Percentiles rank a stretch among this genome's conserved stretches.
Conservation (phyloP, 2,797 vertebrate genomes). For the Champsocephalus gunnari region DNA sequence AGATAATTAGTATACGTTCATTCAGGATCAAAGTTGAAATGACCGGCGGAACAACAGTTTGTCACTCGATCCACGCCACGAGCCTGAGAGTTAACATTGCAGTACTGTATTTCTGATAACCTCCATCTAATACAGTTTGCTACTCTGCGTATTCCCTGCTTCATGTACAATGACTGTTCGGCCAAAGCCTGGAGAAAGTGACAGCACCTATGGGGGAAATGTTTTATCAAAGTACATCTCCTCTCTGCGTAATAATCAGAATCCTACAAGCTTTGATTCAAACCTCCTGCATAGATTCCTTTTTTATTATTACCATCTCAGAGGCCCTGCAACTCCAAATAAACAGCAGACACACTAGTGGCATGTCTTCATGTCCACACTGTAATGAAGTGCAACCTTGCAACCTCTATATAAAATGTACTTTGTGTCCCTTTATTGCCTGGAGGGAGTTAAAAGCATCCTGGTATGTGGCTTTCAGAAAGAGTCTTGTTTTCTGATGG, state of each 20-base stretch:
- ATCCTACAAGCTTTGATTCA: slow-evolving; percentile 64
- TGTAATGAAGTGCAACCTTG: slow-evolving; percentile 78
- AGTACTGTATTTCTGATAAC: slow-evolving; percentile 14
- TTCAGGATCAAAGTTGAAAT: not conserved
- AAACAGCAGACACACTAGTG: slow-evolving; percentile 68
- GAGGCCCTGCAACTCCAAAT: slow-evolving; percentile 65
- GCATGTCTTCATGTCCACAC: slow-evolving; percentile 65
- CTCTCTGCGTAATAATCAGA: slow-evolving; percentile 62
- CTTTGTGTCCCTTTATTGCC: slow-evolving; percentile 72
- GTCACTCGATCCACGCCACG: fast-evolving
- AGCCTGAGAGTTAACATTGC: not conserved
- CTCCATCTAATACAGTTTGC: slow-evolving; percentile 27
- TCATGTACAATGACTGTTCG: slow-evolving; percentile 35
- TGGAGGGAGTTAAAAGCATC: slow-evolving; percentile 71
- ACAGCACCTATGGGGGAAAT: slow-evolving; percentile 32
- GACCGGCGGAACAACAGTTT: not conserved
- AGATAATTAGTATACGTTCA: not conserved
- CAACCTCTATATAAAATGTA: slow-evolving; percentile 74
- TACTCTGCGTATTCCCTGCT: slow-evolving; percentile 15
- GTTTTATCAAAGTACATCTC: slow-evolving; percentile 41
- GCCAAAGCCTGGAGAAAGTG: slow-evolving; percentile 17
- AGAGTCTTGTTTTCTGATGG: slow-evolving; percentile 62
- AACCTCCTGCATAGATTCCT: slow-evolving; percentile 61
- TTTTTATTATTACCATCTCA: slow-evolving; percentile 59
- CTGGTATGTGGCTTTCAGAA: slow-evolving; percentile 66